phyloP scores from a whole-genome alignment of 2,113 vertebrate species.

The Gallinago media region DNA sequence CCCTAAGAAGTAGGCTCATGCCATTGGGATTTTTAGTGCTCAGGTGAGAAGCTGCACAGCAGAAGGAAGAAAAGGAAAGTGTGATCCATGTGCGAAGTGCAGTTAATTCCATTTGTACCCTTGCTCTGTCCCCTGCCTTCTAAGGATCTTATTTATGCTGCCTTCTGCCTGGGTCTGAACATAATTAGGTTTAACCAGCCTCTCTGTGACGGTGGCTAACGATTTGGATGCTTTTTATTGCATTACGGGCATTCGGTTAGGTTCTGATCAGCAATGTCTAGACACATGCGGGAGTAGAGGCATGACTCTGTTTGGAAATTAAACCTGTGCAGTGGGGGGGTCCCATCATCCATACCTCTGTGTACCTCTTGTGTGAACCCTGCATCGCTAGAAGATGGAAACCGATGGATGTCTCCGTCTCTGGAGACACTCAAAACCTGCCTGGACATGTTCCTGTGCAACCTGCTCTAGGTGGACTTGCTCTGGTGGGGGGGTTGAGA shows the following conservation, averaged over 20 bases:
- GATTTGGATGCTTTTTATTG: neutral
- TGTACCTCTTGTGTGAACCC: neutral
- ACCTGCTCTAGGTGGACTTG: no score
- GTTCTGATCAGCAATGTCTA: neutral
- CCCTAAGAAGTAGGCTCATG: neutral
- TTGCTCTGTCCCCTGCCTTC: neutral
- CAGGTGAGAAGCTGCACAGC: neutral
- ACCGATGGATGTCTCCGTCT: no score
- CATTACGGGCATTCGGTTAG: neutral
- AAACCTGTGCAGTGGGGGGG: neutral
- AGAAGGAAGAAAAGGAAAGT: neutral
- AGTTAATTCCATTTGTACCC: neutral
- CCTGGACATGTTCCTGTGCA: no score
- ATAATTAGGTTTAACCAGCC: neutral
- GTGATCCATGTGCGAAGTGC: neutral
- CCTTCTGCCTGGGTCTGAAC: neutral
- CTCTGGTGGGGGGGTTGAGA: neutral
- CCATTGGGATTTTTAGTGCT: neutral
- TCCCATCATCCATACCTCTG: neutral
- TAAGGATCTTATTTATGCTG: neutral
- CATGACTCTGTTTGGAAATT: neutral
- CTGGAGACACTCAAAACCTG: no score
- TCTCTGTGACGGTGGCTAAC: neutral
- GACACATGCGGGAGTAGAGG: neutral
- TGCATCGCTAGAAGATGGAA: neutral